These are phyloP conservation scores for Mustela lutreola DNA, from an alignment of 2,113 vertebrate species.

Conservation along the genomic window DNA sequence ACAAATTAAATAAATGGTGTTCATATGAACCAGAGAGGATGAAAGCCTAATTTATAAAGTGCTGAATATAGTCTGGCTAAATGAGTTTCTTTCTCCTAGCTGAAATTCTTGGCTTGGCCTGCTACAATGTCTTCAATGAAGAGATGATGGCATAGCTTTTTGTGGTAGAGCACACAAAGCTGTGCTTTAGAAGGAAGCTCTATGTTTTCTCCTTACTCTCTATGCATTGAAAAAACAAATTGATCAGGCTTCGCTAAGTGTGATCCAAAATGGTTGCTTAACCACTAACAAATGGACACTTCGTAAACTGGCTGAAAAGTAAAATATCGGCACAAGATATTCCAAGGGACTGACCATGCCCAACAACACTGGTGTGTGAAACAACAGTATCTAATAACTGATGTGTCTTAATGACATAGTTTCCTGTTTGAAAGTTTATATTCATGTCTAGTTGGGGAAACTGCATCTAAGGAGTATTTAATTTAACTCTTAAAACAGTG, in stretches of 20 bases:
- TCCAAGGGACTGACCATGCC: not conserved
- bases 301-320: not conserved
- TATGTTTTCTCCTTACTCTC: not conserved
- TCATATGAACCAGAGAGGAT: not conserved
- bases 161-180: not conserved
- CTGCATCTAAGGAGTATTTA: not conserved
- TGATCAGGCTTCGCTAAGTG: not conserved
- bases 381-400: not conserved
- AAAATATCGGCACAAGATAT: not conserved
- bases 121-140: not conserved
- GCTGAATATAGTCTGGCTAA: not conserved
- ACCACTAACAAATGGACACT: not conserved
- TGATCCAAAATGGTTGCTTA: not conserved
- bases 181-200: not conserved
- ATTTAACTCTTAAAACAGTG: slow-evolving; percentile 23
- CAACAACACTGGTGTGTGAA: not conserved
- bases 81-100: not conserved
- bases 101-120: not conserved
- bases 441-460: not conserved
- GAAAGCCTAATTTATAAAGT: not conserved
- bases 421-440: not conserved
- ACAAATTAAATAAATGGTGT: not conserved
- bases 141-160: not conserved
- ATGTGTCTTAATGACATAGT: not conserved
- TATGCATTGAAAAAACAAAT: not conserved